phyloP scores from a whole-genome alignment of 2,113 vertebrate genomes.

The Macquaria ambigua region DNA sequence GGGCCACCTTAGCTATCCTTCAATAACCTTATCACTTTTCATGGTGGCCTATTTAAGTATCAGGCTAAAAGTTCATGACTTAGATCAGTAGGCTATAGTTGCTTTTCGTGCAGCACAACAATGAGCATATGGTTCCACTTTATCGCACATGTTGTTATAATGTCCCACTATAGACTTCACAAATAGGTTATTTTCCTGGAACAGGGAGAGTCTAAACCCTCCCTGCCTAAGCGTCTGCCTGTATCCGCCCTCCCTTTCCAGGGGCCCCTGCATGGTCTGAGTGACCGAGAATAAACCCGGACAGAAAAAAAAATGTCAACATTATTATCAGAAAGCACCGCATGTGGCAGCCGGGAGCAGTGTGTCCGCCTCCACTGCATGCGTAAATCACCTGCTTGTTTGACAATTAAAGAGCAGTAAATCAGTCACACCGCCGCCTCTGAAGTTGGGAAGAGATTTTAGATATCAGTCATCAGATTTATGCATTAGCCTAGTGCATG shows the following conservation, averaged over 20 bases:
- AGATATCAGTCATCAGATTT: neutral
- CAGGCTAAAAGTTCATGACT: neutral
- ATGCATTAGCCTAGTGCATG: neutral
- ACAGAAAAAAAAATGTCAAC: conserved; percentile 69
- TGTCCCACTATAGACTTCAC: conserved; percentile 13
- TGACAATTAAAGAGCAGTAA: conserved; percentile 29
- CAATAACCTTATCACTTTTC: neutral
- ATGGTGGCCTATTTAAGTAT: neutral
- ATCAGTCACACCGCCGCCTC: neutral
- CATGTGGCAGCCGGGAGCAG: conserved; percentile 66
- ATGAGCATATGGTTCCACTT: neutral
- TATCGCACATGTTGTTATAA: conserved; percentile 16
- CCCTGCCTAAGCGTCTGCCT: neutral
- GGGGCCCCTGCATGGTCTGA: conserved; percentile 45
- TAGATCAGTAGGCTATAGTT: neutral
- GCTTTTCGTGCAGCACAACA: neutral
- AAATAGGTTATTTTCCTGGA: conserved; percentile 57
- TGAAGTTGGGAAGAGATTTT: neutral
- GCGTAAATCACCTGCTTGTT: conserved; percentile 62
- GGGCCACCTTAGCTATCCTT: neutral
- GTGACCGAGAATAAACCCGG: conserved; percentile 83
- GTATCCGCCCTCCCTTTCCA: conserved; percentile 39
- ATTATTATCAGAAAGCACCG: conserved; percentile 58
- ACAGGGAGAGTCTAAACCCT: conserved; percentile 1
- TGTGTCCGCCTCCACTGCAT: conserved; percentile 38